A percentile compares a stretch with the other conserved stretches of the same genome.
Conservation (phyloP, 2,113 vertebrate genomes). For the Emberiza fucata region DNA sequence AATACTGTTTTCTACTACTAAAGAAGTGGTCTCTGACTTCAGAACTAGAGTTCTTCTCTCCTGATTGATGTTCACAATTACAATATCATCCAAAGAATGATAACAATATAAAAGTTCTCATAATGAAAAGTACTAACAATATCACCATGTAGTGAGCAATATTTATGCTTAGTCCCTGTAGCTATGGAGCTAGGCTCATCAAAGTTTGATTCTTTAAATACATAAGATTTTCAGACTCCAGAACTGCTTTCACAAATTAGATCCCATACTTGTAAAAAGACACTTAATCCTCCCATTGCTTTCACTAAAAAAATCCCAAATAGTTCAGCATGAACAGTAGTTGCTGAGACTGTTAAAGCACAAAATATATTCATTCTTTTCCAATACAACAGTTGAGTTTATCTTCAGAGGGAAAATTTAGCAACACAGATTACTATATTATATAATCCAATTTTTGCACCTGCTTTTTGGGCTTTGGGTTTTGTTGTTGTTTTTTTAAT, state of each 20-base stretch:
- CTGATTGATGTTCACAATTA: neutral
- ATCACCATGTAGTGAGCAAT: neutral
- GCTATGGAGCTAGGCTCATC: neutral
- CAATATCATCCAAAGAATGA: neutral
- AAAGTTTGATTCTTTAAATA: neutral
- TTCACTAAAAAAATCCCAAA: neutral
- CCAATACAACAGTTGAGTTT: neutral
- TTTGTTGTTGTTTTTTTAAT: neutral
- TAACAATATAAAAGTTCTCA: neutral
- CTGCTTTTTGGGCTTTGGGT: neutral
- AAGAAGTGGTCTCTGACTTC: neutral
- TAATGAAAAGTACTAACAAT: constrained; percentile 5
- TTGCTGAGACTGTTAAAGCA: neutral
- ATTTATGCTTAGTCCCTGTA: neutral
- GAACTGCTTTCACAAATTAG: neutral
- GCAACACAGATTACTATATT: neutral
- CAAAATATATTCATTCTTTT: neutral
- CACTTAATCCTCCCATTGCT: neutral
- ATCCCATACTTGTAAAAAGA: neutral
- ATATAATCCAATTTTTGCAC: neutral
- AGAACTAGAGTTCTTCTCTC: neutral
- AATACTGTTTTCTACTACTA: neutral
- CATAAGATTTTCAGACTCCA: neutral
- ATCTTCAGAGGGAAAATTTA: neutral
- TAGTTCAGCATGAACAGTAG: neutral